phyloP scores from a whole-genome alignment of 2,888 invertebrate genomes.

The Ectemnius cavifrons region DNA sequence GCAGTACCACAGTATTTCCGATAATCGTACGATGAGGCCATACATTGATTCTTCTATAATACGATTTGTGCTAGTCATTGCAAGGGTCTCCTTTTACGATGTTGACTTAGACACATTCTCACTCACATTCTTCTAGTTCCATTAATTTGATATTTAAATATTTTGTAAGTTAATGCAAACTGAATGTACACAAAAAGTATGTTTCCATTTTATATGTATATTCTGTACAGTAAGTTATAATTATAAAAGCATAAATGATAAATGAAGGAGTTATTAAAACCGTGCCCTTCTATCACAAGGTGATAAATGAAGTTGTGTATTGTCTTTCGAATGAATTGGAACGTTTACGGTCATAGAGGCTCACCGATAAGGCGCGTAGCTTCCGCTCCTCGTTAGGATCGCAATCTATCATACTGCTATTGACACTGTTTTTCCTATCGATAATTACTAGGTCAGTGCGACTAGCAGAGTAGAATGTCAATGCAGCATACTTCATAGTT shows the following conservation, averaged over 20 bases:
- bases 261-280: too few relatives aligned
- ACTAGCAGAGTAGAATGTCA: constrained; percentile 53
- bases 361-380: too few relatives aligned
- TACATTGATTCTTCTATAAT: constrained; percentile 27
- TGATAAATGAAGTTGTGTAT: constrained; percentile 25
- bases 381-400: too few relatives aligned
- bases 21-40: constrained; percentile 20
- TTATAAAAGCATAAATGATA: too few relatives aligned
- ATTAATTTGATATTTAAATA: too few relatives aligned
- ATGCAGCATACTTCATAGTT: constrained; percentile 16
- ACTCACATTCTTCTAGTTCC: too few relatives aligned
- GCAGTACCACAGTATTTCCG: background rate
- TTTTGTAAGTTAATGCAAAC: too few relatives aligned
- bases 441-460: constrained; percentile 62
- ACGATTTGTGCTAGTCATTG: constrained; percentile 24
- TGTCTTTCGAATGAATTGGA: background rate
- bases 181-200: too few relatives aligned
- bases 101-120: too few relatives aligned
- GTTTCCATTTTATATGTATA: too few relatives aligned
- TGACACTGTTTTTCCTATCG: constrained; percentile 57
- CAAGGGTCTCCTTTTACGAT: background rate
- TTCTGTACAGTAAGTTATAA: too few relatives aligned
- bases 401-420: constrained; percentile 33
- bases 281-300: background rate
- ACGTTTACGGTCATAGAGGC: too few relatives aligned